A percentile compares a stretch with the other conserved stretches of the same genome.
phyloP scores from a whole-genome alignment of 2,797 vertebrate species.

The Saxicola maurus region DNA sequence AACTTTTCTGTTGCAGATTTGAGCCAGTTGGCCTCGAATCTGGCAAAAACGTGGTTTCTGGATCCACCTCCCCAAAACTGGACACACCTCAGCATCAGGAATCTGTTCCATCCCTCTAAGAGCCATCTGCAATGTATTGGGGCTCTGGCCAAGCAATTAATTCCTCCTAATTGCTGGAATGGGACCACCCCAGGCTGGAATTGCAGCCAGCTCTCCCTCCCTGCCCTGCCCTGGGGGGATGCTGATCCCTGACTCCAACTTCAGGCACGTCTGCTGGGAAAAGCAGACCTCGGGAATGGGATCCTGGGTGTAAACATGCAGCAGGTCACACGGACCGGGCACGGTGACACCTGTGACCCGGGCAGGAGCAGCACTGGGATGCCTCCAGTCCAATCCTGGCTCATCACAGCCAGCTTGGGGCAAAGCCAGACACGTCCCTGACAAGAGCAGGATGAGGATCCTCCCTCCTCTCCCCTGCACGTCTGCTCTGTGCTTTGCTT shows the following conservation, averaged over 20 bases:
- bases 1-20: not conserved
- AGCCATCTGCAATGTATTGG: not conserved
- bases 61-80: not conserved
- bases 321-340: not conserved
- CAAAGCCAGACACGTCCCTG: not conserved
- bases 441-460: not conserved
- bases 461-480: not conserved
- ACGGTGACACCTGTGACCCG: not conserved
- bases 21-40: not conserved
- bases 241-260: not conserved
- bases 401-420: not conserved
- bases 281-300: not conserved
- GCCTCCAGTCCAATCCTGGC: not conserved
- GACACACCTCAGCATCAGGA: not conserved
- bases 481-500: accelerated
- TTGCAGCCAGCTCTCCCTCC: not conserved
- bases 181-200: not conserved
- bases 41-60: not conserved
- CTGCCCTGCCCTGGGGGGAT: not conserved
- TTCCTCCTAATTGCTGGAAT: not conserved
- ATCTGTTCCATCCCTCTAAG: not conserved
- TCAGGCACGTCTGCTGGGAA: accelerated
- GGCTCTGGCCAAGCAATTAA: not conserved
- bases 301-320: not conserved
- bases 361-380: not conserved